Evolutionary conservation across 2,888 invertebrate genomes (phyloP).

Genomic region (Rhorus exstirpatorius): DNA sequence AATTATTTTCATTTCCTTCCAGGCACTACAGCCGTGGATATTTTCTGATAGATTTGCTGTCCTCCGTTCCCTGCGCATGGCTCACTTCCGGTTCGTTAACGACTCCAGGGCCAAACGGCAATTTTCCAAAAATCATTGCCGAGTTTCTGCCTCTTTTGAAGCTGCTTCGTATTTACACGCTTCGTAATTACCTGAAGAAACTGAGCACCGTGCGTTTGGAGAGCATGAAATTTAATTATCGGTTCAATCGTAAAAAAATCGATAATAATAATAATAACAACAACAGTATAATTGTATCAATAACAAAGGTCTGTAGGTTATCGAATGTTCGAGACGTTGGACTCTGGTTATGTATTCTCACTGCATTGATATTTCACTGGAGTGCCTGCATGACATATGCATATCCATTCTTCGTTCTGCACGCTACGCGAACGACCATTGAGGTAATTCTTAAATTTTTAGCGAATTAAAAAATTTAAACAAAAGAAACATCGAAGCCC

Average conservation of each 20-base stretch:
- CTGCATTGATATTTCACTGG: conserved; percentile 80
- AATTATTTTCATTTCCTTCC: conserved; percentile 45
- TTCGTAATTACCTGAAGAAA: conserved; percentile 76
- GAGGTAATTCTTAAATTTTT: conserved; percentile 69
- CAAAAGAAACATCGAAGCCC: background rate
- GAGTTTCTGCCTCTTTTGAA: conserved; percentile 79
- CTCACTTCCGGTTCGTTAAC: conserved; percentile 66
- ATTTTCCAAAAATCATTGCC: conserved; percentile 73
- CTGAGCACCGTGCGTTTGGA: conserved; percentile 74
- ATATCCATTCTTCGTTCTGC: conserved; percentile 77
- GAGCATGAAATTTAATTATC: too few species aligned
- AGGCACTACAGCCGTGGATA: conserved; percentile 82
- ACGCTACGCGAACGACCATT: conserved; percentile 70
- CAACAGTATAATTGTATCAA: background rate
- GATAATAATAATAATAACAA: background rate
- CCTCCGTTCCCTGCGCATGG: conserved; percentile 81
- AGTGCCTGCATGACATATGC: conserved; percentile 78
- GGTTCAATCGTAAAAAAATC: background rate
- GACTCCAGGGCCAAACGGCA: conserved; percentile 70
- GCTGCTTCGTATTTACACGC: conserved; percentile 75
- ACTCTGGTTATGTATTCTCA: conserved; percentile 77
- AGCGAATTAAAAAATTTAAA: background rate
- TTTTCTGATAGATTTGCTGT: conserved; percentile 82
- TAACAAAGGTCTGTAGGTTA: conserved; percentile 73
- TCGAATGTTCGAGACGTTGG: conserved; percentile 72